A percentile compares a stretch with the other conserved stretches of the same genome.
phyloP scores from a whole-genome alignment of 1,140 invertebrate species.

The Drosophila kohkoa region DNA sequence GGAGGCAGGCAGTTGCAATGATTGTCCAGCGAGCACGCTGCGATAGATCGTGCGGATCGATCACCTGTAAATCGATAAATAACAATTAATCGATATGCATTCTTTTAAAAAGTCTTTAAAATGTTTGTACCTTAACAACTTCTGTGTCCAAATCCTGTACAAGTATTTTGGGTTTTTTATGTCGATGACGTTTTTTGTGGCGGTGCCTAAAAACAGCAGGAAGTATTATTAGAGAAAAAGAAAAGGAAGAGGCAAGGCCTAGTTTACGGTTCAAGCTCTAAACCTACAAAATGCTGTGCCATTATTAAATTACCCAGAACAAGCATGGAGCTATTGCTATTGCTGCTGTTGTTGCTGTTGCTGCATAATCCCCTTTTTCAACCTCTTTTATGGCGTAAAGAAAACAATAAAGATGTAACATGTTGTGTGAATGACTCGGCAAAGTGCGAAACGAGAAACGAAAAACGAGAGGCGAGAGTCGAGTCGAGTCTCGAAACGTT shows the following conservation, averaged over 20 bases:
- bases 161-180: conserved; percentile 84
- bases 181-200: conserved; percentile 84
- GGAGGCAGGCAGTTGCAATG: conserved; percentile 93
- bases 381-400: neutral
- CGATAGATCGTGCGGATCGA: conserved; percentile 91
- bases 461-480: neutral
- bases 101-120: neutral
- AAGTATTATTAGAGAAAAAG: neutral
- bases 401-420: conserved; percentile 12
- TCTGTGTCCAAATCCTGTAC: conserved; percentile 84
- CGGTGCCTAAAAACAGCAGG: conserved; percentile 59
- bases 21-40: conserved; percentile 94
- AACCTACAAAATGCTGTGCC: neutral
- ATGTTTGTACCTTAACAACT: conserved; percentile 69
- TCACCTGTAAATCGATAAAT: conserved; percentile 80
- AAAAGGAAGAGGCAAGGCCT: neutral
- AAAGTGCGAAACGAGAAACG: neutral
- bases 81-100: neutral
- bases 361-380: neutral
- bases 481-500: neutral
- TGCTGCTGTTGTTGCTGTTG: neutral
- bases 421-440: neutral
- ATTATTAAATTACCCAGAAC: conserved; percentile 2
- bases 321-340: neutral
- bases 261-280: neutral